A percentile compares a stretch with the other conserved stretches of the same genome.
These are phyloP conservation scores for Drosophila acutilabella DNA, from an alignment of 2,888 invertebrate species.

Conservation along the genomic window DNA sequence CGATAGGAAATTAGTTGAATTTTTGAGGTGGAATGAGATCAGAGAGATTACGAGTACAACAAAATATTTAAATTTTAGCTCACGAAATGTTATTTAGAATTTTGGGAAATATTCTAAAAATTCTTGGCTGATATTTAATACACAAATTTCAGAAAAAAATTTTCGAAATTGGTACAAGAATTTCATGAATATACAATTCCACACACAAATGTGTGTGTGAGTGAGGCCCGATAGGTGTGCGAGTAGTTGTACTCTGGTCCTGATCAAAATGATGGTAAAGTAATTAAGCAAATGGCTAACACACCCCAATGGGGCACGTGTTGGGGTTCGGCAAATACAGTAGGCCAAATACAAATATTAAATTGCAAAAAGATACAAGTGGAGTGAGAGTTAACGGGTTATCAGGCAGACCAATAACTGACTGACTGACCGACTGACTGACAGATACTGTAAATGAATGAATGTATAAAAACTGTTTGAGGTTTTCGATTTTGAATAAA, in stretches of 20 bases:
- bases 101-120: background rate
- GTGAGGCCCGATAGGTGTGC: background rate
- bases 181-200: background rate
- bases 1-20: slow-evolving; percentile 18
- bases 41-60: background rate
- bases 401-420: slow-evolving; percentile 1
- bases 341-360: slow-evolving; percentile 35
- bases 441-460: no score
- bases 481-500: slow-evolving; percentile 6
- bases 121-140: slow-evolving; percentile 29
- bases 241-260: background rate
- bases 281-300: slow-evolving; percentile 51
- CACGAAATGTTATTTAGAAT: slow-evolving; percentile 4
- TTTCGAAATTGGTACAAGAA: slow-evolving; percentile 1
- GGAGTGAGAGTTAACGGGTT: slow-evolving; percentile 3
- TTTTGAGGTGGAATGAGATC: slow-evolving; percentile 1
- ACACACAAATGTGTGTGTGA: background rate
- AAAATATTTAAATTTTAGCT: slow-evolving; percentile 16
- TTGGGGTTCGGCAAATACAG: slow-evolving; percentile 21
- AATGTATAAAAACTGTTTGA: background rate
- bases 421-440: slow-evolving; percentile 8
- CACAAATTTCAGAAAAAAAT: slow-evolving; percentile 1
- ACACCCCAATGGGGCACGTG: slow-evolving; percentile 8
- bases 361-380: slow-evolving; percentile 21
- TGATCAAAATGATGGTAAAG: slow-evolving; percentile 25